Percentiles rank a stretch among this genome's conserved stretches.
phyloP scores from a whole-genome alignment of 2,113 vertebrate species.

The Protomyctophum bolini region DNA sequence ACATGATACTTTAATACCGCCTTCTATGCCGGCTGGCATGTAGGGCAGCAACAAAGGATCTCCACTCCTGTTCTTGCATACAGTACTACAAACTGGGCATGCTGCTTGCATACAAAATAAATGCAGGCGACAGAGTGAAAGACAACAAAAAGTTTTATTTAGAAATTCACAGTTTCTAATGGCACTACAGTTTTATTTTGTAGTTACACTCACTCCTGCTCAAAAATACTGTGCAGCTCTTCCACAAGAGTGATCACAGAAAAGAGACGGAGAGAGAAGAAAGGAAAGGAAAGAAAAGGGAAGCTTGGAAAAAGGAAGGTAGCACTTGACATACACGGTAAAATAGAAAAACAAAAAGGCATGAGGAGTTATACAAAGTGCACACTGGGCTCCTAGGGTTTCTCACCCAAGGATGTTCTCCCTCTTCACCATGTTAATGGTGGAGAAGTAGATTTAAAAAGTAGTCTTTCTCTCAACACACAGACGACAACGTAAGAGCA shows the following conservation, averaged over 20 bases:
- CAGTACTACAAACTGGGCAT: too few relatives aligned
- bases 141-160: conserved; percentile 95
- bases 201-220: conserved; percentile 87
- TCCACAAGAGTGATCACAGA: conserved; percentile 59
- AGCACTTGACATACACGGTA: conserved; percentile 86
- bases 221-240: conserved; percentile 80
- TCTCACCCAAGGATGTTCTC: conserved; percentile 65
- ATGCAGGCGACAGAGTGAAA: conserved; percentile 74
- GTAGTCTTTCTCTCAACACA: conserved; percentile 53
- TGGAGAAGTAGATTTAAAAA: conserved; percentile 46
- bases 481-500: conserved; percentile 23
- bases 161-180: conserved; percentile 99
- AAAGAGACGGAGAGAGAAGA: conserved; percentile 45
- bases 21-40: too few relatives aligned
- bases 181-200: conserved; percentile 89
- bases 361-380: conserved; percentile 90
- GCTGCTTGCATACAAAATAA: conserved; percentile 31
- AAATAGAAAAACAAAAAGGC: conserved; percentile 76
- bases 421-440: conserved; percentile 45
- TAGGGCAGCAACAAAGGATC: too few relatives aligned
- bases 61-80: too few relatives aligned
- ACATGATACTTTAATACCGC: too few relatives aligned
- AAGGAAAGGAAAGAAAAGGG: conserved; percentile 10
- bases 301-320: conserved; percentile 82
- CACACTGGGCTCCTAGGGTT: conserved; percentile 84